Evolutionary conservation across 2,113 vertebrate genomes (phyloP).

Genomic region (Gymnarchus niloticus): DNA sequence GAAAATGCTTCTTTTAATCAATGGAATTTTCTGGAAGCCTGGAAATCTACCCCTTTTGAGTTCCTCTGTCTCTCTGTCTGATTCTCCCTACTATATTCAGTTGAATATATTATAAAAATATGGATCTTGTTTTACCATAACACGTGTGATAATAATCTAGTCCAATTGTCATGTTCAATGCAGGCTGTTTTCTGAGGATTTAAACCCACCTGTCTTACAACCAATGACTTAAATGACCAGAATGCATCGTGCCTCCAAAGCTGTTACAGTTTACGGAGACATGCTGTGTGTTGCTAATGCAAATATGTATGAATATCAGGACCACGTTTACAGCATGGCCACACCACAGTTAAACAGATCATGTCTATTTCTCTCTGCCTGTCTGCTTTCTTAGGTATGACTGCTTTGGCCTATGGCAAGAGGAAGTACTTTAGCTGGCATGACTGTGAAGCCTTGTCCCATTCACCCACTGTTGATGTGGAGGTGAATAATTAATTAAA

Average conservation of each 20-base stretch:
- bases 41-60: conserved; percentile 17
- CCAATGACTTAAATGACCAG: no score
- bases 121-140: no score
- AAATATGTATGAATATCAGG: background rate
- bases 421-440: conserved; percentile 23
- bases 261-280: background rate
- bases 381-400: conserved; percentile 7
- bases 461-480: conserved; percentile 21
- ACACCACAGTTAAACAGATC: background rate
- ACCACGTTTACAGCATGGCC: background rate
- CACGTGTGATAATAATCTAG: background rate
- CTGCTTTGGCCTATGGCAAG: no score
- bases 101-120: no score
- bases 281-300: background rate
- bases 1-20: background rate
- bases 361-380: conserved; percentile 9
- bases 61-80: no score
- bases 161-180: background rate
- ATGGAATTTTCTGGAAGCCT: background rate
- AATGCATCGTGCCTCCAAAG: background rate
- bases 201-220: background rate
- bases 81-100: no score
- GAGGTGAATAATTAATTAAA: conserved; percentile 34
- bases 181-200: background rate
- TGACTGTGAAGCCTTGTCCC: conserved; percentile 24